Base-by-base conservation (phyloP, 2,888 invertebrate species). In the Ctena decussata region DNA sequence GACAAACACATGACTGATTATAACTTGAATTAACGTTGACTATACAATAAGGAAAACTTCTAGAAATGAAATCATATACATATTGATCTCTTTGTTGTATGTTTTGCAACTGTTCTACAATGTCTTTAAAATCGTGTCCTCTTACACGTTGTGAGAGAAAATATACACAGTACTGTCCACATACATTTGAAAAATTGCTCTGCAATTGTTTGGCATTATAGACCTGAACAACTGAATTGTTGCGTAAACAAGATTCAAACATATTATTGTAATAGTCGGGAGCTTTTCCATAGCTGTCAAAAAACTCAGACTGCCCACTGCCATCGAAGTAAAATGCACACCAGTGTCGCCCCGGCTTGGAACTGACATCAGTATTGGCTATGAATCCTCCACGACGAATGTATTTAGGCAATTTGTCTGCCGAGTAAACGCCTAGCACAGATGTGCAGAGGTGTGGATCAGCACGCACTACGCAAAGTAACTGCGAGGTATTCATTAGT, bases 251-350 rank as follows among this genome's bases (percentile, higher is more conserved):
- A 3, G 18, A 21, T 21, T 57, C 6, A 75, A 75, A 75, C 11
- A 2, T 11, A n/a, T 53, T 60, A 24, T 75, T 39, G 32, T 75
- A 75, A 75, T 39, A 75, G 24, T 2, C 24, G 0, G 80, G 77
- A 15, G 32, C 15, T 49, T 65, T 53, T 30, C 80, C 84, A 21
- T 77, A 84, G 21, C 44, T 80, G 37, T 77, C 84, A 44, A 81
- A 81, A 81, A 81, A 84, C 8, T 81, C 81, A 8, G 80, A 15
- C 35, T 60, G 73, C 30, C 74, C 81, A n/a, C 15, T 27, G 11
- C 21, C 71, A 73, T 80, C 73, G 57, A 53, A 60, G 30, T 70
- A 82, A 73, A 82, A 80, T 15, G 82, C 82, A n/a, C 73, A 53
- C 76, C 75, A 81, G 27, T 81, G 81, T 30, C 15, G 27, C 12